Evolutionary conservation across 2,888 invertebrate species (phyloP), one percentile per base, ranked within the genome.

Genomic region (Ectemnius continuus): DNA sequence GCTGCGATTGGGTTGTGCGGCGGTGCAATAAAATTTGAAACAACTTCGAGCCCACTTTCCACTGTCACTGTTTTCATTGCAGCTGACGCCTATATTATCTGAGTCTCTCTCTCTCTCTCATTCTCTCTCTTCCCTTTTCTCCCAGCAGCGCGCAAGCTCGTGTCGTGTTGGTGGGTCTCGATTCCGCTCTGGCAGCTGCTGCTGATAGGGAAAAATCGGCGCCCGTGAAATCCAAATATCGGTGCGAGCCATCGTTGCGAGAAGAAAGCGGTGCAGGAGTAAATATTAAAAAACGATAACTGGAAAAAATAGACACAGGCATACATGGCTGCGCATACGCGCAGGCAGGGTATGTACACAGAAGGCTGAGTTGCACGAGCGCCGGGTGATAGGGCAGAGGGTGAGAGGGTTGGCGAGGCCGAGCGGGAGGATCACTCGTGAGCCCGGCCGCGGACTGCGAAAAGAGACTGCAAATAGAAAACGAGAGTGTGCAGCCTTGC

Each of bases 111-210:
- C n/a, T 28, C 28, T 28, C 36, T 36, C 36, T 36, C 36, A 8
- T 11, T 36, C 36, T 36, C 36, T 11, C 5, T 11, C 36, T 36
- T 4, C 36, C 8, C 11, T 36, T 36, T 11, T 36, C 8, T 36
- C 36, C 36, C 8, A 6, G 0, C 8, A 6, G 0, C 8, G 11
- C 61, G 8, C 62, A 26, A 26, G 52, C 46, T 71, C 69, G 45
- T 60, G 69, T 47, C 70, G 75, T 75, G 76, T 79, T 79, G 76
- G 64, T 65, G 81, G 75, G 66, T 71, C 68, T 78, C 73, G 66
- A 73, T 72, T 70, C 75, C 78, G 67, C 48, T 36, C 71, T 76
- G 71, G 77, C 84, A 80, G 78, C 80, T 82, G 84, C 79, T 81
- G 81, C 67, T 67, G 63, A 56, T 76, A 76, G 79, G 62, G 67